A percentile compares a stretch with the other conserved stretches of the same genome.
phyloP scores from a whole-genome alignment of 2,888 invertebrate species.

The Yponomeuta cagnagella region DNA sequence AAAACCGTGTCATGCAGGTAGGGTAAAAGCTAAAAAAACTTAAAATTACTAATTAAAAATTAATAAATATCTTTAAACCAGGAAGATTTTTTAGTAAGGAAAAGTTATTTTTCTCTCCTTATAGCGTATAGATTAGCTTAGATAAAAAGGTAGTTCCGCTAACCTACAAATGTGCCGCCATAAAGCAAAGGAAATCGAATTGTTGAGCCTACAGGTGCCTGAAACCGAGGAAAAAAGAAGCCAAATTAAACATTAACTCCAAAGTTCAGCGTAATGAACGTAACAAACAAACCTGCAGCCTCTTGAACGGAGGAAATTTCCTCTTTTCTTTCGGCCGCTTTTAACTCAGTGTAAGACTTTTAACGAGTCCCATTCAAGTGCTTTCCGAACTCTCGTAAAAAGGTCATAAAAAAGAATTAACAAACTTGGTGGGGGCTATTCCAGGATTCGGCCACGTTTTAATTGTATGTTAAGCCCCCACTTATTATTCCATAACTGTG shows the following conservation, averaged over 20 bases:
- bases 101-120: too few species aligned
- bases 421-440: slow-evolving; percentile 34
- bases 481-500: slow-evolving; percentile 53
- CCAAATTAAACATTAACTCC: slow-evolving; percentile 51
- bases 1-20: too few species aligned
- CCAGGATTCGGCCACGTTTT: slow-evolving; percentile 34
- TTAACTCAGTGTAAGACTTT: slow-evolving; percentile 53
- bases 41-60: too few species aligned
- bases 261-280: slow-evolving; percentile 38
- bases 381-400: slow-evolving; percentile 63
- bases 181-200: too few species aligned
- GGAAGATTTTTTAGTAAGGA: too few species aligned
- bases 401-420: slow-evolving; percentile 59
- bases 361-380: slow-evolving; percentile 60
- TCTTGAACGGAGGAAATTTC: slow-evolving; percentile 34
- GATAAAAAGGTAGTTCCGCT: too few species aligned
- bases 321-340: slow-evolving; percentile 42
- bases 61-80: too few species aligned
- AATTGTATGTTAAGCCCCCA: slow-evolving; percentile 54
- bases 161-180: too few species aligned
- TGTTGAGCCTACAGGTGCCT: not conserved
- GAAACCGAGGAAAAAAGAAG: slow-evolving; percentile 24
- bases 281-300: slow-evolving; percentile 54
- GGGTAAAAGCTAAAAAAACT: too few species aligned
- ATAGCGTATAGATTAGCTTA: too few species aligned